Evolutionary conservation across 2,797 vertebrate genomes (phyloP).

Genomic region (Syndactyla subalaris): DNA sequence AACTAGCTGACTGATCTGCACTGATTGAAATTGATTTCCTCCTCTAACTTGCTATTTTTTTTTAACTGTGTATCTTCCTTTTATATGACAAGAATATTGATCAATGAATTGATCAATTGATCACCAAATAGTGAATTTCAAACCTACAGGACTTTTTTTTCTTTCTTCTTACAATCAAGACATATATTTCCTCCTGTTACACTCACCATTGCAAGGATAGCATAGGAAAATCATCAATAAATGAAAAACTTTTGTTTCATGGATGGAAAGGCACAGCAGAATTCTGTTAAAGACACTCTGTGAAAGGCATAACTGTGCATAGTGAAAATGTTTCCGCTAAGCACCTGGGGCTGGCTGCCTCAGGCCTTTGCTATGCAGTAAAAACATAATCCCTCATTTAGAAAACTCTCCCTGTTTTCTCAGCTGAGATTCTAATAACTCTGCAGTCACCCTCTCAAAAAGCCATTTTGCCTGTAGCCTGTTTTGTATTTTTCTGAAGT

Average conservation of each 20-base stretch:
- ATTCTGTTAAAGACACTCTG: background rate
- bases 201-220: background rate
- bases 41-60: background rate
- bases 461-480: background rate
- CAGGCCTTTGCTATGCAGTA: background rate
- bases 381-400: background rate
- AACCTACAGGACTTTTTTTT: background rate
- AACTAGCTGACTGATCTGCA: background rate
- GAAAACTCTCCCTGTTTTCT: background rate
- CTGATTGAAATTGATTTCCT: background rate
- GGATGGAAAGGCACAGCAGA: background rate
- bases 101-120: background rate
- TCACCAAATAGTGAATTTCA: background rate
- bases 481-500: slow-evolving; percentile 1
- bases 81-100: background rate
- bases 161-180: background rate
- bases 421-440: background rate
- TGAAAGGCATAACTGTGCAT: background rate
- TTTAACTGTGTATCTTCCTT: background rate
- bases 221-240: background rate
- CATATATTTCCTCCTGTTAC: background rate
- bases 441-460: background rate
- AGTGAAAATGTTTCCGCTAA: background rate
- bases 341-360: background rate
- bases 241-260: background rate